These are phyloP conservation scores for Trissolcus japonicus DNA, from an alignment of 2,888 invertebrate genomes.

Conservation along the genomic window DNA sequence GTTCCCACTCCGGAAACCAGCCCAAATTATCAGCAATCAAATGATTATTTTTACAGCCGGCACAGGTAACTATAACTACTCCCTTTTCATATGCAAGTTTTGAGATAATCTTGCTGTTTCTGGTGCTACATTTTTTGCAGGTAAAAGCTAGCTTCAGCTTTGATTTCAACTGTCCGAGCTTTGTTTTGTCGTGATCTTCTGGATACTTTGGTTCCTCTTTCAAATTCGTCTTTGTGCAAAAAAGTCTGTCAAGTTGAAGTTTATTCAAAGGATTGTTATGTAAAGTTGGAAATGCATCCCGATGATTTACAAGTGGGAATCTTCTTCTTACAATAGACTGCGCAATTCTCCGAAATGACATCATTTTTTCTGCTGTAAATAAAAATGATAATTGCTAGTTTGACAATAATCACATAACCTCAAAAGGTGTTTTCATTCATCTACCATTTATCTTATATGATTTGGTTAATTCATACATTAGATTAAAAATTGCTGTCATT, in stretches of 20 bases:
- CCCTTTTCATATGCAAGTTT: conserved; percentile 91
- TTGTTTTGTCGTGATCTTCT: neutral
- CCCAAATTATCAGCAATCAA: conserved; percentile 97
- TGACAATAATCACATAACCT: too few relatives aligned
- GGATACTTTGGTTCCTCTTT: neutral
- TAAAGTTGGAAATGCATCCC: too few relatives aligned
- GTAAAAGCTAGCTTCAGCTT: conserved; percentile 88
- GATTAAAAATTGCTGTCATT: too few relatives aligned
- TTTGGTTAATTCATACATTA: too few relatives aligned
- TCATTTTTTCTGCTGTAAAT: neutral
- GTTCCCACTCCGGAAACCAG: conserved; percentile 90
- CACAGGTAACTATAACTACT: conserved; percentile 93
- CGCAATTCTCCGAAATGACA: neutral
- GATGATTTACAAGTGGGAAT: neutral
- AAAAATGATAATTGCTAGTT: neutral
- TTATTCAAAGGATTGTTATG: too few relatives aligned
- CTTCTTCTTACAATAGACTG: conserved; percentile 1
- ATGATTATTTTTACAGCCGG: conserved; percentile 92
- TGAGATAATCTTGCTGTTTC: conserved; percentile 88
- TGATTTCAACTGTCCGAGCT: conserved; percentile 75
- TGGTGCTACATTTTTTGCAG: conserved; percentile 90
- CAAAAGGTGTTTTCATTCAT: too few relatives aligned
- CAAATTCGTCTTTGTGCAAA: neutral
- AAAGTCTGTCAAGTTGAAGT: too few relatives aligned
- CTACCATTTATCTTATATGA: too few relatives aligned